Evolutionary conservation across 2,888 invertebrate species (phyloP), one percentile per base, ranked within the genome.

Genomic region (Yponomeuta evonymella): DNA sequence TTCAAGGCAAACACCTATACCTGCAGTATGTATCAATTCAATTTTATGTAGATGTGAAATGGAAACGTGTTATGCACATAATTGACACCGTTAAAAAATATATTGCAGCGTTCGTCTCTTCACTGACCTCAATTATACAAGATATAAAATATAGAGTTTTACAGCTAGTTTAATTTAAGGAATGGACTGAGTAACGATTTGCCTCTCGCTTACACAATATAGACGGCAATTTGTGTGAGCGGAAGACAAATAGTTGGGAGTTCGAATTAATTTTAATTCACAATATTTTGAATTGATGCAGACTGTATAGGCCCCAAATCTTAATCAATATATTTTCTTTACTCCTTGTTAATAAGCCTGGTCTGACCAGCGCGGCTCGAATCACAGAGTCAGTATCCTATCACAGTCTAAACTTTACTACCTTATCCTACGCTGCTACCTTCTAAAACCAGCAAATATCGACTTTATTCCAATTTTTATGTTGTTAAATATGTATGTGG

Each of bases 341-440:
- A 58, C 51, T 58, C 51, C 3, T 15, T 58, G 51, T 12, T 58
- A 58, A 58, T 15, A 65, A 76, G 72, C 72, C 75, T 83, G 82
- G 84, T 84, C 81, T 78, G 77, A 85, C 83, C 83, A 62, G 48
- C 43, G 48, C 51, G 29, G 79, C 79, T 76, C 78, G 76, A 78
- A 88, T 87, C 87, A 87, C 87, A 87, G 84, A 76, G 79, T 77
- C 72, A 73, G 72, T 23, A 78, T 76, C 78, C 82, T 86, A 87
- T 86, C 86, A 88, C 87, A 87, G 84, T 78, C 83, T 81, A 78
- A 63, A 9, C 62, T 33, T 63, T 4, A 33, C 43, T 70, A 69
- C 67, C 11, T 15, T 75, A 72, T 74, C 64, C 69, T 70, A 70
- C 48, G 12, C 62, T n/a, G 30, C 63, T 64, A 68, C 11, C 58